Evolutionary conservation across 1,140 invertebrate genomes (phyloP).

Genomic region (Trachelipus rathkii): DNA sequence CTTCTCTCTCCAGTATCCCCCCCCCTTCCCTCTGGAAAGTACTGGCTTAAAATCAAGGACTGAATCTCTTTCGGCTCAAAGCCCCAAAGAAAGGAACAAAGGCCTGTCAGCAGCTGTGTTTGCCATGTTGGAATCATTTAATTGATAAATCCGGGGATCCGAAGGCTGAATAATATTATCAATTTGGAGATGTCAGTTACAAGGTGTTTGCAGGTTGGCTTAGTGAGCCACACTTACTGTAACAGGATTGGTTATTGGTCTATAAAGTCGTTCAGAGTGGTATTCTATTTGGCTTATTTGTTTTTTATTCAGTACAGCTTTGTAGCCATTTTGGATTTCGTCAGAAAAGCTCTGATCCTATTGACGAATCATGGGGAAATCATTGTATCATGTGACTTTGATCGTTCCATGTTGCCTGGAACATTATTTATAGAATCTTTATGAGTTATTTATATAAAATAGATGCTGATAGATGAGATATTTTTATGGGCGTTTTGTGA

Average conservation of each 20-base stretch:
- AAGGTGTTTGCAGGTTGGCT: conserved; percentile 8
- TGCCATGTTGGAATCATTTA: not conserved
- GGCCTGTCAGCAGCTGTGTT: conserved; percentile 4
- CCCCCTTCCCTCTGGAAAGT: too few species aligned
- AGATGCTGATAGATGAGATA: not conserved
- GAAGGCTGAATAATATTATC: not conserved
- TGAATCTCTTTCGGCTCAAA: too few species aligned
- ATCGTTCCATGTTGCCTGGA: not conserved
- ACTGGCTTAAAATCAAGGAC: too few species aligned
- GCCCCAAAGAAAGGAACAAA: not conserved
- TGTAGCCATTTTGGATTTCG: not conserved
- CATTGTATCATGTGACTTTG: not conserved
- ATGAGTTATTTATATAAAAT: not conserved
- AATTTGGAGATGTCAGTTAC: conserved; percentile 7
- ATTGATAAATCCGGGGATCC: not conserved
- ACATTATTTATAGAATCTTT: not conserved
- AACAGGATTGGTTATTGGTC: not conserved
- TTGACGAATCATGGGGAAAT: not conserved
- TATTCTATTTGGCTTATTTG: conserved; percentile 5
- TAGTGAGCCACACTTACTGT: not conserved
- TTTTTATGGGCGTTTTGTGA: not conserved
- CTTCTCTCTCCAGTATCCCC: too few species aligned
- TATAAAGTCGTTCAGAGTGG: conserved; percentile 6
- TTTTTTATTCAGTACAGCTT: not conserved
- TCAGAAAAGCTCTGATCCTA: not conserved